Evolutionary conservation across 2,888 invertebrate genomes (phyloP), one percentile per base, ranked within the genome.

Genomic region (Petrolisthes cinctipes): DNA sequence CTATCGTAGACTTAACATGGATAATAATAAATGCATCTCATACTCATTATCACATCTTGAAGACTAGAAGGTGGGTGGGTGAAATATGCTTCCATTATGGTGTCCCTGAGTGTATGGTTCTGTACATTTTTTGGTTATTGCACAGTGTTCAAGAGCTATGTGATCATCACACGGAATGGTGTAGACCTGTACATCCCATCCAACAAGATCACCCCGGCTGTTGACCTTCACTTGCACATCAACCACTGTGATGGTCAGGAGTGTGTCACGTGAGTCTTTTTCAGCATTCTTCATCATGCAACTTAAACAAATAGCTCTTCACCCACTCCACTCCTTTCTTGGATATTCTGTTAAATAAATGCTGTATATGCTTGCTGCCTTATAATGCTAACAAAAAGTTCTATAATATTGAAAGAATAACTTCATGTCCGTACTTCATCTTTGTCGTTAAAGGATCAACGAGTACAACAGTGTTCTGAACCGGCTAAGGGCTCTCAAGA

Each of bases 141-240:
- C 73, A 0, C 90, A 91, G 91, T 89, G 80, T 89, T 91, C 86
- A 85, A 89, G 17, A 56, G 85, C 1, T 91, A 91, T 73, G 80
- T 85, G n/a, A 84, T 91, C 17, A 81, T 91, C 57, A 94, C 94
- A 17, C 92, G 92, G 0, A 93, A 94, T 54, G 92, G 94, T 0
- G 93, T 95, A 5, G 94, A 94, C 79, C 92, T 97, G 57, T 97
- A 96, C 92, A 94, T 96, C 91, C 95, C 95, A 85, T 93, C 94
- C 20, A 93, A 93, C 0, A 94, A 94, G 91, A 91, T 95, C 5
- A 93, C 94, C 0, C 91, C 93, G 0, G 93, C 93, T 0, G 94
- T 96, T 4, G 91, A 92, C 54, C 92, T 94, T 0, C 96, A 96
- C 92, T 93, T 97, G 75, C 92, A 92, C 0, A 76, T 91, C 54